Base-by-base conservation (phyloP, 2,888 invertebrate genomes). In the Oscheius myriophilus region DNA sequence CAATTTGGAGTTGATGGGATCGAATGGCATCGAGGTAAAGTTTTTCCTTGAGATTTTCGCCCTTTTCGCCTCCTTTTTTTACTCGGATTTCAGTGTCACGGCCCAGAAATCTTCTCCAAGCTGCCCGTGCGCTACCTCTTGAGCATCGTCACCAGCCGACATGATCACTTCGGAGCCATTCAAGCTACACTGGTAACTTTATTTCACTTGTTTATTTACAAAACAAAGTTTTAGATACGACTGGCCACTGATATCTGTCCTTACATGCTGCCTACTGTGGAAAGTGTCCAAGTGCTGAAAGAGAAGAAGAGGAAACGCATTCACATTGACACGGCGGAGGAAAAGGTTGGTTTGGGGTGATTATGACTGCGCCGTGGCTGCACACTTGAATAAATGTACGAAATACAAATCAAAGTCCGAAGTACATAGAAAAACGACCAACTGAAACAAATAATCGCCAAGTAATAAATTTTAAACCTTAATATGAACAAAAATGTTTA, bases 71-170 rank as follows among this genome's bases (percentile, higher is more conserved):
- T n/a, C n/a, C n/a, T n/a, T n/a, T n/a, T n/a, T n/a, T n/a, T n/a
- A n/a, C n/a, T n/a, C n/a, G n/a, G n/a, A n/a, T 63, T 72, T 42
- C 62, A 74, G 72, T 49, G 55, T 16, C 76, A 76, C 61, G 43
- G 64, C 16, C 25, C 66, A 12, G 63, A 69, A 0, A 49, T 78
- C 18, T 78, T 63, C 66, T 58, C 64, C 2, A 46, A 53, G 42
- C 62, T 78, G n/a, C 80, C 80, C 7, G 67, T 75, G n/a, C 67
- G 78, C 26, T 78, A 70, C 42, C 63, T 78, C 6, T 33, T 78
- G 1, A 70, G 76, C 23, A 53, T 75, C 2, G 75, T 75, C 57
- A 78, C 76, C 57, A 46, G 62, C n/a, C 55, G 69, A n/a, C 66
- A 55, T 14, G 43, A 59, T 1, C 52, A 73, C 23, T 75, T 65